These are phyloP conservation scores for Tapera naevia DNA, from an alignment of 2,797 vertebrate genomes.

Conservation along the genomic window DNA sequence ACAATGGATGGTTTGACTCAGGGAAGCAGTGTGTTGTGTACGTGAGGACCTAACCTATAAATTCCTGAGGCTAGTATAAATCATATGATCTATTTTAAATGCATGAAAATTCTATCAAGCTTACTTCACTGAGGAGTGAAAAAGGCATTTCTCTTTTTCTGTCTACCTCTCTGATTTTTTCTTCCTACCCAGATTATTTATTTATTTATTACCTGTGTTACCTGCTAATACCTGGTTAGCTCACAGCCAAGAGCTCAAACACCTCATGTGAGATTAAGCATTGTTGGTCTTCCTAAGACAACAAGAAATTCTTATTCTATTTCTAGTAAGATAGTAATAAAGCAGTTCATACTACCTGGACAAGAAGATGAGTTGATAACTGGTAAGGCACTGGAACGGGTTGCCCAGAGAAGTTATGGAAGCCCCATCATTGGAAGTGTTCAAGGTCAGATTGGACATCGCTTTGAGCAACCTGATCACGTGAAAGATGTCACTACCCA, in stretches of 20 bases:
- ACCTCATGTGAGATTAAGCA: not conserved
- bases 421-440: not conserved
- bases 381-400: not conserved
- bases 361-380: not conserved
- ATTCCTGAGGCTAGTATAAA: not conserved
- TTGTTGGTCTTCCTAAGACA: not conserved
- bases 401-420: not conserved
- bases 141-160: not conserved
- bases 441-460: not conserved
- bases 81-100: not conserved
- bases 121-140: not conserved
- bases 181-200: too few species aligned
- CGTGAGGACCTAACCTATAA: not conserved
- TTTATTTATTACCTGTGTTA: too few species aligned
- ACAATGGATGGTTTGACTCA: not conserved
- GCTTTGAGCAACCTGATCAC: not conserved
- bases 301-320: not conserved
- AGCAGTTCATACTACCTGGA: not conserved
- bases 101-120: not conserved
- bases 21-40: not conserved
- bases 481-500: not conserved
- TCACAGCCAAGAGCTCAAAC: too few species aligned
- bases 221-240: too few species aligned
- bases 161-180: not conserved
- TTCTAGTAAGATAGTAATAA: not conserved